Conservation (phyloP, 2,797 vertebrate genomes). For the Etheostoma perlongum region DNA sequence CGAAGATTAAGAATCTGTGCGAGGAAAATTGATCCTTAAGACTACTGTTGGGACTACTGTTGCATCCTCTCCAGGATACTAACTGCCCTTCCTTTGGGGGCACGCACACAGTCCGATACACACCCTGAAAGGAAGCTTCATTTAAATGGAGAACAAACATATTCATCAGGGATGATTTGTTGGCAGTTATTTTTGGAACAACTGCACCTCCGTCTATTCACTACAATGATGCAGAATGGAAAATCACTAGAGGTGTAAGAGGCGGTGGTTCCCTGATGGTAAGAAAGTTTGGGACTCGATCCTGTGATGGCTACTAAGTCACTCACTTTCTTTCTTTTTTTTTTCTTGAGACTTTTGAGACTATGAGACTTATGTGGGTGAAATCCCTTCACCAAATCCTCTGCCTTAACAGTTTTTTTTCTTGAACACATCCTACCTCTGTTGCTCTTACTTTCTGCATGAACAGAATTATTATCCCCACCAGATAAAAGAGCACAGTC, state of each 20-base stretch:
- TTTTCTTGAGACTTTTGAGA: background rate
- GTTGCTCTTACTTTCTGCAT: constrained; percentile 50
- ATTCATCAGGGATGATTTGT: constrained; percentile 35
- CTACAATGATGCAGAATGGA: constrained; percentile 9
- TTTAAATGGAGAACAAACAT: constrained; percentile 46
- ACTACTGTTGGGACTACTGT: constrained; percentile 3
- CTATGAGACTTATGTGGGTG: constrained; percentile 41
- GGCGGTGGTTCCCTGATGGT: constrained; percentile 21
- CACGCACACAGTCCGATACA: constrained; percentile 18
- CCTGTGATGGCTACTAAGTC: constrained; percentile 8
- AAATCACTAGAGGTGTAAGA: constrained; percentile 32
- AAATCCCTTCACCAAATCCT: constrained; percentile 69
- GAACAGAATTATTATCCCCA: constrained; percentile 67
- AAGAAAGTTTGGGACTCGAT: constrained; percentile 8
- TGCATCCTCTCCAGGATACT: constrained; percentile 28
- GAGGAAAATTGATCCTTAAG: constrained; percentile 21
- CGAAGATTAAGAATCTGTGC: background rate
- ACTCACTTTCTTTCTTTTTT: background rate
- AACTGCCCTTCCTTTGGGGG: constrained; percentile 28
- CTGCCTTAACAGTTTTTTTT: constrained; percentile 56
- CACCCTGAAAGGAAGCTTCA: constrained; percentile 28
- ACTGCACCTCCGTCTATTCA: constrained; percentile 22
- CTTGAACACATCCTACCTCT: constrained; percentile 51
- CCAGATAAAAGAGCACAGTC: constrained; percentile 73
- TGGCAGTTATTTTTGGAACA: constrained; percentile 42